Evolutionary conservation across 2,888 invertebrate genomes (phyloP), one percentile per base, ranked within the genome.

Genomic region (Pachydiplax longipennis): DNA sequence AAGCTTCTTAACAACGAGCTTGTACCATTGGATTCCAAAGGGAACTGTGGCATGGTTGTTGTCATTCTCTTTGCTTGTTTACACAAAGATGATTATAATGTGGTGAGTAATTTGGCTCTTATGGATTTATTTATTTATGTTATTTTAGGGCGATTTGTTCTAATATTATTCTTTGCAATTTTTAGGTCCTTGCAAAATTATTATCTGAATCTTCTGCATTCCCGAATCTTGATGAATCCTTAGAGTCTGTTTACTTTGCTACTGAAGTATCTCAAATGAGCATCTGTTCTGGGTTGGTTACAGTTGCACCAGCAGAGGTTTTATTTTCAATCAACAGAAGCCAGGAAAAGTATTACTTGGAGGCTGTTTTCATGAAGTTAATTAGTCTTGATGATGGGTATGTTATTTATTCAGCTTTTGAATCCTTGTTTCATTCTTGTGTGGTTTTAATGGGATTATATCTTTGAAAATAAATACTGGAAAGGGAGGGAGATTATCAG

Each of bases 1-100:
- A 22, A 73, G 3, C 91, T 95, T 12, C 92, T 95, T 91, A 93
- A 93, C 83, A 93, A 95, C 92, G 93, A 94, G 6, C 95, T 95
- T 91, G 94, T 96, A 1, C 95, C 96, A 0, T 96, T 96, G 95
- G 96, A 97, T 92, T 95, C 96, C 0, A 96, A 96, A 92, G 95
- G 95, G 10, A 95, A 96, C 92, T 95, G 95, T 91, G 96, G 96
- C 0, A 91, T 92, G 25, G 91, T 92, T 2, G 48, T 91, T 53
- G 92, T 91, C 5, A 90, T 91, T 35, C 37, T 91, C 22, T 90
- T 25, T 13, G 58, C 90, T 35, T 35, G 65, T 8, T 80, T 91
- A 22, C 48, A 87, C 58, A 81, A 80, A 37, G 53, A 91, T 61
- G 90, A 91, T 10, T 91, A 92, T 91, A n/a, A 90, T 80, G 73